phyloP scores from a whole-genome alignment of 2,797 vertebrate genomes.

The Hipposideros larvatus region DNA sequence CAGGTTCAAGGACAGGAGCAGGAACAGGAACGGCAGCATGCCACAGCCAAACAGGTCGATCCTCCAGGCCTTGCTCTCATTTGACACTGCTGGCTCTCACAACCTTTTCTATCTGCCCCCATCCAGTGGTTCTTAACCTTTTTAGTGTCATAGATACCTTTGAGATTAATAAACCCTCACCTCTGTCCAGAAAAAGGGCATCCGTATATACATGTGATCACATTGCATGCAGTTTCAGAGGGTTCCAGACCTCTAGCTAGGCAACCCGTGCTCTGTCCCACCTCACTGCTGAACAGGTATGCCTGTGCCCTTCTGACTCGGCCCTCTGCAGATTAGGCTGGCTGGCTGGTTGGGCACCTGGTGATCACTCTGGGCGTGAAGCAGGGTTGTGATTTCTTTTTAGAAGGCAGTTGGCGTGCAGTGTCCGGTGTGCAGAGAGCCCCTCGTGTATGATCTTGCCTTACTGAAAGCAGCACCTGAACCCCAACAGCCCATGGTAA shows the following conservation, averaged over 20 bases:
- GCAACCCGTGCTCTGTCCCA: background rate
- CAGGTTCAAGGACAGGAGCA: conserved; percentile 90
- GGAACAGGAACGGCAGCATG: conserved; percentile 88
- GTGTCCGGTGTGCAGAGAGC: conserved; percentile 96
- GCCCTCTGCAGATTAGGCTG: background rate
- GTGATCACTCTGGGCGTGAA: rapidly evolving
- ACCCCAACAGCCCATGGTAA: conserved; percentile 93
- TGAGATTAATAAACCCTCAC: conserved; percentile 19
- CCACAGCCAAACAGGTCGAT: conserved; percentile 81
- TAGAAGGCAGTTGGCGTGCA: conserved; percentile 91
- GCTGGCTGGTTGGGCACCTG: rapidly evolving
- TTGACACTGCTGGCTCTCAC: rapidly evolving
- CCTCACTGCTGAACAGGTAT: background rate
- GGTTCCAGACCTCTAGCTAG: background rate
- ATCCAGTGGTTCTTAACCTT: background rate
- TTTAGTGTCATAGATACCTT: background rate
- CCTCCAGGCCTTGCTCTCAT: rapidly evolving
- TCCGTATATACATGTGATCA: background rate
- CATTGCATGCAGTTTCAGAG: background rate
- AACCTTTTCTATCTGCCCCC: background rate
- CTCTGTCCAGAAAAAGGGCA: background rate
- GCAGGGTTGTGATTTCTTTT: conserved; percentile 34
- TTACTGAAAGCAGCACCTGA: conserved; percentile 92
- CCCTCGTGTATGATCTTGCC: conserved; percentile 91
- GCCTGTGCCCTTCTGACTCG: background rate